Base-by-base conservation (phyloP, 2,797 vertebrate genomes). In the Pelobates cultripes region DNA sequence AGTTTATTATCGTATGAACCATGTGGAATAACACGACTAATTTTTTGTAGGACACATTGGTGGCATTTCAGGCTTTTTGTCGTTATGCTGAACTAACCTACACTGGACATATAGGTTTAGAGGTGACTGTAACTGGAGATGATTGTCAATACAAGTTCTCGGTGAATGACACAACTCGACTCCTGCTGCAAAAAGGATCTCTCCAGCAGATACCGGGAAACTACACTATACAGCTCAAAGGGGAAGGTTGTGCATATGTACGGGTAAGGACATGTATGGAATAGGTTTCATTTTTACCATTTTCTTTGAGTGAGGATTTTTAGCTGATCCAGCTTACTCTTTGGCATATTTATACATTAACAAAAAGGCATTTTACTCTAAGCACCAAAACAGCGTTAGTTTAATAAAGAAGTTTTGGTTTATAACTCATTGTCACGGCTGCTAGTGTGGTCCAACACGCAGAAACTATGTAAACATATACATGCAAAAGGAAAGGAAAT, bases 51-150 rank as follows among this genome's bases (percentile, higher is more conserved):
- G 93, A 93, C 86, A 93, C 93, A 0, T 87, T 91, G 61, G 90
- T 92, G 0, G 91, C 90, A 68, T 87, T 94, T 75, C 88, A 93
- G 7, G 90, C 90, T 61, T 51, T 93, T 74, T 85, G 91, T 76
- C 90, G 75, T 55, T 94, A 91, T 0, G 91, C 88, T 69, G 78
- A 82, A 0, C 79, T 86, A 69, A 93, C 90, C 0, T 88, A 91
- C 80, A 87, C 76, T 75, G 83, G 40, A 0, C 68, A 82, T 41
- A 86, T 70, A 1, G 77, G 45, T 28, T 67, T 85, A 51, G 83
- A 90, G 42, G 90, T 94, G 82, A 87, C 61, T 9, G 76, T 93
- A 78, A 76, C 43, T 42, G 60, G 78, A 9, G 78, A 57, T 14
- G 47, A 79, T 3, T 86, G 85, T 85, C 85, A 86, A 79, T 73